phyloP scores from a whole-genome alignment of 1,140 invertebrate species.

The Drosophila ohnishii region DNA sequence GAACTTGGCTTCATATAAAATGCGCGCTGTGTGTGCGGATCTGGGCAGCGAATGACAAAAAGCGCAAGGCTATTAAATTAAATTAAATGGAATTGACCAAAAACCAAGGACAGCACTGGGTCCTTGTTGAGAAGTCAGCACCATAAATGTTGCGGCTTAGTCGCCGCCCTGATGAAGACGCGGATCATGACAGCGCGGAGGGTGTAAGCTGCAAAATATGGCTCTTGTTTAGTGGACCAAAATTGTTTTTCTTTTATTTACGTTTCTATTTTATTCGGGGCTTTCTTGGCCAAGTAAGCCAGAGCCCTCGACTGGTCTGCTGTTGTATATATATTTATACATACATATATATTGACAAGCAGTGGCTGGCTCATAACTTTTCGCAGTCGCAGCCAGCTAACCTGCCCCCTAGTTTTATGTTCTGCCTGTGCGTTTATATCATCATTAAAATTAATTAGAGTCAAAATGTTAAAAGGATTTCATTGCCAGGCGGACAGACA shows the following conservation, averaged over 20 bases:
- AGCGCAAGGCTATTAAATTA: slow-evolving; percentile 82
- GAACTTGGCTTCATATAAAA: slow-evolving; percentile 61
- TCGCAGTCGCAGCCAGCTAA: slow-evolving; percentile 9
- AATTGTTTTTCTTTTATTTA: slow-evolving; percentile 54
- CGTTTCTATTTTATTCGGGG: slow-evolving; percentile 14
- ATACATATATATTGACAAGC: slow-evolving; percentile 56
- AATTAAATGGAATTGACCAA: slow-evolving; percentile 81
- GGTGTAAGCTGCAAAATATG: slow-evolving; percentile 55
- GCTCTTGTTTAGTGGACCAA: slow-evolving; percentile 49
- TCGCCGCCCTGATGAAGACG: slow-evolving; percentile 15
- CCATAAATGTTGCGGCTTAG: slow-evolving; percentile 59
- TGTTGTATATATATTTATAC: slow-evolving; percentile 18
- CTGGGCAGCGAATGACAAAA: slow-evolving; percentile 74
- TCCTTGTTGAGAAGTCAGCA: slow-evolving; percentile 58
- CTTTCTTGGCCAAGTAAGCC: slow-evolving; percentile 20
- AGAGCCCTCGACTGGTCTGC: slow-evolving; percentile 2
- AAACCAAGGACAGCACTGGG: slow-evolving; percentile 61
- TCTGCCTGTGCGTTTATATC: slow-evolving; percentile 60
- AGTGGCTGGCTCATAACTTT: slow-evolving; percentile 51
- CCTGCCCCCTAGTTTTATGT: slow-evolving; percentile 43
- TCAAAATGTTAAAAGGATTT: slow-evolving; percentile 80
- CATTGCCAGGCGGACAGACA: slow-evolving; percentile 38
- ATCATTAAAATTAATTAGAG: slow-evolving; percentile 83
- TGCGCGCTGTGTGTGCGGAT: slow-evolving; percentile 53
- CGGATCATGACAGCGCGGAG: slow-evolving; percentile 13